Evolutionary conservation across 2,888 invertebrate species (phyloP), one percentile per base, ranked within the genome.

Genomic region (Perizoma affinitatum): DNA sequence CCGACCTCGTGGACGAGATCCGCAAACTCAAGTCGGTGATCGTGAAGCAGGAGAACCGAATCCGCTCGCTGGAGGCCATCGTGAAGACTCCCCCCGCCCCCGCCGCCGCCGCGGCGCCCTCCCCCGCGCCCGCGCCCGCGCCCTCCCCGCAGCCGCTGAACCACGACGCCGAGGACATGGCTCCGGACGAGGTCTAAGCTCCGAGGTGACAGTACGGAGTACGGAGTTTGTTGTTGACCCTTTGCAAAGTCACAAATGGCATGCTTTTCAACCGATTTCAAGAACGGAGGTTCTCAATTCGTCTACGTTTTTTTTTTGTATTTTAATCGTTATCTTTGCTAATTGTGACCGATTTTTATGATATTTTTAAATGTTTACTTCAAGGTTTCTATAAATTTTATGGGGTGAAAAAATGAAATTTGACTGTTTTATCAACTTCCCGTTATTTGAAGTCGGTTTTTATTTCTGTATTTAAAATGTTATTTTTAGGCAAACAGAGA

Each of bases 11-110:
- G 44, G 97, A 98, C 80, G 98, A 98, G 87, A 97, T 98, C 73
- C 95, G 97, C 61, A 97, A 97, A 84, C 89, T 98, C 69, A 98
- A 98, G 81, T 96, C 97, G n/a, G 97, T 98, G 86, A 97, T 98
- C 72, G 96, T 98, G 35, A 98, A 98, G 80, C 98, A 98, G 80
- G 98, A 98, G 90, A 97, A 97, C 73, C 93, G 97, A 54, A 96
- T 97, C 82, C 93, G 96, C 42, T 95, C 96, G 4, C 88, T 97
- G 7, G 97, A 97, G 82, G 95, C 96, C 10, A 73, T 82, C 0
- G 90, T 80, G 41, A 89, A 88, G 76, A 77, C 82, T 5, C 68
- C 73, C 61, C 46, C 72, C 52, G 84, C 88, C 68, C 65, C 84
- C 83, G 48, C 77, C 86, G 38, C 86, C 82, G 60, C 82, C 69